Evolutionary conservation across 2,888 invertebrate species (phyloP), one percentile per base, ranked within the genome.

Genomic region (Andrena praecox): DNA sequence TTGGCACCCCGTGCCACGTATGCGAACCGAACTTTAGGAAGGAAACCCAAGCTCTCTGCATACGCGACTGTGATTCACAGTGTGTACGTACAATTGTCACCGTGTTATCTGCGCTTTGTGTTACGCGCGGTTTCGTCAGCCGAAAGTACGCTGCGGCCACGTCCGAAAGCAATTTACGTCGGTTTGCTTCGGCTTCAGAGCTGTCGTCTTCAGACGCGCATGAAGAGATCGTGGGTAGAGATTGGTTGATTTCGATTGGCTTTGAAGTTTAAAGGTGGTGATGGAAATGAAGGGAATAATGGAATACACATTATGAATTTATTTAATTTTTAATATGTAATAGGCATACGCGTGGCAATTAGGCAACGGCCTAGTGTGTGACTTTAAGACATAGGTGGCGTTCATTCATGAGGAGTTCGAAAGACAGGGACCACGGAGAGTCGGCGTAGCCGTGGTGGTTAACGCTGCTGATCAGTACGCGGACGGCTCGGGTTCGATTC

Each of bases 61-160:
- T 29, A n/a, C 12, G 29, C 24, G 24, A 48, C 64, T 27, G 42
- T 66, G 64, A 50, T 48, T 29, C 64, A 7, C 24, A 50, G 24
- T 50, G 29, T 66, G 27, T 8, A 10, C 12, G 42, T 16, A 42
- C 27, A 48, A 24, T 12, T 6, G 48, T 29, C n/a, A 29, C 48
- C 7, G 42, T 29, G 48, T 50, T 29, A 24, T 50, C 64, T 48
- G n/a, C 27, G 48, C 27, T 66, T 27, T 16, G 33, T 68, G 16
- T 54, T 68, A 33, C 8, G 54, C 68, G 68, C 27, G 27, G 56
- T 12, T 52, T 68, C n/a, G 33, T 5, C 33, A 16, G 20, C 31
- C 8, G 33, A 48, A 66, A 54, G n/a, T 29, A 56, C 59, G 60
- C 50, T 16, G 48, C 29, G 42, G 12, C 12, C 16, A 48, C 27